Evolutionary conservation across 2,888 invertebrate genomes (phyloP).

Genomic region (Drosophila prostipennis): DNA sequence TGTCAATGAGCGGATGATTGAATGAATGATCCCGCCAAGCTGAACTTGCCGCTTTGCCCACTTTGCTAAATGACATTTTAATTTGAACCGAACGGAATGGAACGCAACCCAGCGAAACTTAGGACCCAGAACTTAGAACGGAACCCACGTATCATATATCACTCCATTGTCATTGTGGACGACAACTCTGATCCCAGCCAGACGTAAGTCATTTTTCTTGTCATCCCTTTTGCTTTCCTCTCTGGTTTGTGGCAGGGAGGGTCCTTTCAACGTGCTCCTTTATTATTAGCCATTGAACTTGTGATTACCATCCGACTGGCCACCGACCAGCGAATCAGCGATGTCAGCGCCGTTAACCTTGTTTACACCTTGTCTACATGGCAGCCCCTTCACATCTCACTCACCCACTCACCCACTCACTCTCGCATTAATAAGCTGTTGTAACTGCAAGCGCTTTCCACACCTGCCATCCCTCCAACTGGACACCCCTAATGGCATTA

Average conservation of each 20-base stretch:
- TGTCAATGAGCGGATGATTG: slow-evolving; percentile 59
- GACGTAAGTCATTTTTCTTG: slow-evolving; percentile 61
- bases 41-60: neutral
- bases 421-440: slow-evolving; percentile 64
- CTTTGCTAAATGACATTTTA: slow-evolving; percentile 60
- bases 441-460: slow-evolving; percentile 38
- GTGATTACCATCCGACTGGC: slow-evolving; percentile 31
- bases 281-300: slow-evolving; percentile 49
- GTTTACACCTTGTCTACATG: slow-evolving; percentile 75
- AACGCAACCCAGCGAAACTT: no score
- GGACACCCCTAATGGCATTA: slow-evolving; percentile 19
- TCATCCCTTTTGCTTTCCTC: slow-evolving; percentile 16
- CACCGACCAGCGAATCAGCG: neutral
- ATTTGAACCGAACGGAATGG: slow-evolving; percentile 13
- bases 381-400: no score
- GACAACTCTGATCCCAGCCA: slow-evolving; percentile 20
- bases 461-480: slow-evolving; percentile 50
- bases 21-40: slow-evolving; percentile 19
- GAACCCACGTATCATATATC: slow-evolving; percentile 47
- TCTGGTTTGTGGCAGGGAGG: no score
- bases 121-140: no score
- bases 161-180: slow-evolving; percentile 44
- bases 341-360: slow-evolving; percentile 55
- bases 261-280: neutral
- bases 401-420: neutral